Base-by-base conservation (phyloP, 2,888 invertebrate species). In the Microdon myrmicae region DNA sequence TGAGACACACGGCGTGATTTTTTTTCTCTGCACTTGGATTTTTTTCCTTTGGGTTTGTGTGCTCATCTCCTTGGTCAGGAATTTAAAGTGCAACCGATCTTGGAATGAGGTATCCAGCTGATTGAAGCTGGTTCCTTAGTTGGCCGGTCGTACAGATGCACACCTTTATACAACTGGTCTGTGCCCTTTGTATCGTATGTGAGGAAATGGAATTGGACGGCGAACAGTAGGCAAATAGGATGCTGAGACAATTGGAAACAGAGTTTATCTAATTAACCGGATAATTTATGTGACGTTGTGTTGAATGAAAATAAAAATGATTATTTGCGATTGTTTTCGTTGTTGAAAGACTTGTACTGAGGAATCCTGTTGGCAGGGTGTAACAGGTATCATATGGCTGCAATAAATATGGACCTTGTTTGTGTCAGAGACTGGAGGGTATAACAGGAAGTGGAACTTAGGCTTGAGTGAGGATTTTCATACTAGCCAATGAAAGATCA, bases 41-140 rank as follows among this genome's bases (percentile, higher is more conserved):
- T 3, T 4, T 22, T 20, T 10, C 9, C 25, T 13, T 17, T n/a
- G 17, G 7, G 22, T 9, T 2, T 9, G 8, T 13, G 3, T 7
- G 5, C 12, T n/a, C 38, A 10, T 22, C 29, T 37, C 29, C 32
- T 19, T 14, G 55, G 19, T 25, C 28, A 39, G 38, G 61, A 61
- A 61, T 61, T 61, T 61, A 61, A 61, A 61, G 61, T 61, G 61
- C 61, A 61, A 49, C 55, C 20, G 49, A 49, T 49, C 16, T n/a
- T n/a, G 61, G 44, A 61, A 61, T 55, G 61, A 55, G 55, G 55
- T 55, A 61, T 61, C 61, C 61, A 55, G 61, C 61, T 61, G 61
- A 61, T 61, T 54, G 44, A 29, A 61, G 55, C 61, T 49, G 61
- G 61, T 61, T 61, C 49, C 17, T 34, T 28, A 25, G 16, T 2